These are phyloP conservation scores for Eulithis prunata DNA, from an alignment of 2,888 invertebrate genomes.

Conservation along the genomic window DNA sequence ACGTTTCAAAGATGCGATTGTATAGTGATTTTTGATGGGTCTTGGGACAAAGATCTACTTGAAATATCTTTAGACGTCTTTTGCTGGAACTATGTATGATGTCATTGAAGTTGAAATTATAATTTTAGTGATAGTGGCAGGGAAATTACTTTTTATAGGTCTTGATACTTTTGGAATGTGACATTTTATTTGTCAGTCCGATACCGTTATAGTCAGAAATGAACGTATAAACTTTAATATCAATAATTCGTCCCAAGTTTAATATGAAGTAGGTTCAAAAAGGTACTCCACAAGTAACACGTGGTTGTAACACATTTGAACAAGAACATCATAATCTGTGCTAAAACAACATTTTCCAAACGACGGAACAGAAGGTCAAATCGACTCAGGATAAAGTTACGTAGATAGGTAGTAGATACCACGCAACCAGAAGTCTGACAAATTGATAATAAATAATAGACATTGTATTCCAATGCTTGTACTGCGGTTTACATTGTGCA, in stretches of 20 bases:
- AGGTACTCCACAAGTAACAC: too few relatives aligned
- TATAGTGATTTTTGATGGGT: conserved; percentile 22
- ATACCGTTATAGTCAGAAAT: too few relatives aligned
- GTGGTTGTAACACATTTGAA: neutral
- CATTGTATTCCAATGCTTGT: conserved; percentile 29
- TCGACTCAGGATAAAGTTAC: conserved; percentile 15
- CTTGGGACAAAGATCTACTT: conserved; percentile 5
- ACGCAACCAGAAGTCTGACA: conserved; percentile 28
- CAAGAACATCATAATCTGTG: neutral
- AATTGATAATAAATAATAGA: conserved; percentile 31
- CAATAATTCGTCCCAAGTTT: too few relatives aligned
- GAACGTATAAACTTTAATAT: too few relatives aligned
- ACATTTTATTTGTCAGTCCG: too few relatives aligned
- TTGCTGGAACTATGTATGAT: too few relatives aligned
- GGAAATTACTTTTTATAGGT: too few relatives aligned
- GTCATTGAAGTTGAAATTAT: too few relatives aligned
- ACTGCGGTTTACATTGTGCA: conserved; percentile 29
- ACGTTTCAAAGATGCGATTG: conserved; percentile 21
- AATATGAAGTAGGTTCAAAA: too few relatives aligned
- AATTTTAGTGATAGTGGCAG: too few relatives aligned
- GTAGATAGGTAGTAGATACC: conserved; percentile 3
- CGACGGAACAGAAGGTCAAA: conserved; percentile 25
- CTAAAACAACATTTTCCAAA: conserved; percentile 8
- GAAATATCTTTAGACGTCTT: neutral
- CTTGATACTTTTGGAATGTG: too few relatives aligned